A percentile compares a stretch with the other conserved stretches of the same genome.
Conservation (phyloP, 2,888 invertebrate species). For the Cataglyphis cursor region DNA sequence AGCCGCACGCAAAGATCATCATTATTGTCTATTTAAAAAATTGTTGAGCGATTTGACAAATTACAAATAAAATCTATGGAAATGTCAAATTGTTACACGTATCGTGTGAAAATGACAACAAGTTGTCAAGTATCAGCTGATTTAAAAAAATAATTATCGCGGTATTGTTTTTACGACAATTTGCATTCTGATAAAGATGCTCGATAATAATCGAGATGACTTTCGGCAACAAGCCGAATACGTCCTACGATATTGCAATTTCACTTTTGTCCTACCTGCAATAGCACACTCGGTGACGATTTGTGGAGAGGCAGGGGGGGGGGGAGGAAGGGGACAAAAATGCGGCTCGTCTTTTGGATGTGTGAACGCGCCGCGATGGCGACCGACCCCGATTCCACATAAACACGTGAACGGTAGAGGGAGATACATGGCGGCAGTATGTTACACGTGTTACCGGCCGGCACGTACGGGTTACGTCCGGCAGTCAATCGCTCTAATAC, state of each 20-base stretch:
- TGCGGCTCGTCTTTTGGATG: constrained; percentile 56
- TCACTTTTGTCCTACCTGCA: constrained; percentile 40
- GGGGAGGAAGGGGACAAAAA: constrained; percentile 34
- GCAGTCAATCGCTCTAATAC: constrained; percentile 87
- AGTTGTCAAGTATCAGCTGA: neutral
- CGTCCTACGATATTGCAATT: neutral
- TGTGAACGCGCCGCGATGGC: constrained; percentile 73
- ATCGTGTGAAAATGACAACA: neutral
- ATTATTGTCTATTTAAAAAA: neutral
- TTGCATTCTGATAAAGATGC: neutral
- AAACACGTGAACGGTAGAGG: constrained; percentile 82
- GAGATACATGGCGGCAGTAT: constrained; percentile 86
- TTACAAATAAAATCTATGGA: neutral
- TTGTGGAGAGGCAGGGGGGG: neutral
- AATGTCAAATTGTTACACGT: neutral
- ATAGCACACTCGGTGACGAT: constrained; percentile 49
- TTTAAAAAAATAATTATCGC: neutral
- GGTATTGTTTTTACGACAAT: neutral
- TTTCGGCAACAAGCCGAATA: neutral
- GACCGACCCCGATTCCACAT: constrained; percentile 77
- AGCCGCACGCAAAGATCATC: neutral
- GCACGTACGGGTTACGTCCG: constrained; percentile 86
- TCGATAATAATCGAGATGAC: neutral
- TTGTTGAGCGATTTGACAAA: neutral
- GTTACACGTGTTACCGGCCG: constrained; percentile 86